Evolutionary conservation across 1,140 invertebrate species (phyloP), one percentile per base, ranked within the genome.

Genomic region (Diachasma alloeum): DNA sequence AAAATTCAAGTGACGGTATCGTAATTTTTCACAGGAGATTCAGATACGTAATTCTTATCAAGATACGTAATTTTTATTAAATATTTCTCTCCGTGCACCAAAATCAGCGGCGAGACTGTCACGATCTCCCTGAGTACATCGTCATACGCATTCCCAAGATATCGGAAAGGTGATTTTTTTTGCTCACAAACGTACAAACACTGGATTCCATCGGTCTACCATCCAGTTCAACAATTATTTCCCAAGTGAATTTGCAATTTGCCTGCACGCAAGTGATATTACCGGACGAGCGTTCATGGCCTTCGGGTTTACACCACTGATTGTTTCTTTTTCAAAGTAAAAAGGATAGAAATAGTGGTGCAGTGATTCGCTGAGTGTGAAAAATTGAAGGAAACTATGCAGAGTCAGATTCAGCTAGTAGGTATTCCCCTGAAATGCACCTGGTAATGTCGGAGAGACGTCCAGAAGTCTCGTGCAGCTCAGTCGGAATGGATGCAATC

Each of bases 221-320:
- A 48, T 44, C 59, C 59, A 63, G 10, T 31, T 63, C 8, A 24
- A 26, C 44, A 48, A 17, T 72, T 72, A n/a, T 72, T 48, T 72
- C 42, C 44, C 2, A 13, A 26, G 48, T 53, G 44, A 48, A 46
- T 72, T 72, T 48, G 69, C 48, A 72, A 72, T 72, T 72, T 46
- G 48, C 39, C 19, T 72, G 69, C 69, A 72, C 69, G 69, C 69
- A 72, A 72, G 13, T 72, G 69, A 48, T 42, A 72, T 48, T 72
- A 72, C 37, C 44, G 13, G 69, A 26, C 69, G 19, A 9, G 19
- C 36, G 37, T 48, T 19, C 11, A 48, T 15, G 69, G 42, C 69
- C 69, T 72, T 72, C 42, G 44, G 44, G 36, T 10, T 44, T 42
- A 11, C 37, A 70, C 8, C 44, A 26, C 26, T 22, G n/a, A 46